Conservation (phyloP, 2,888 invertebrate genomes). For the Emmelina monodactyla region DNA sequence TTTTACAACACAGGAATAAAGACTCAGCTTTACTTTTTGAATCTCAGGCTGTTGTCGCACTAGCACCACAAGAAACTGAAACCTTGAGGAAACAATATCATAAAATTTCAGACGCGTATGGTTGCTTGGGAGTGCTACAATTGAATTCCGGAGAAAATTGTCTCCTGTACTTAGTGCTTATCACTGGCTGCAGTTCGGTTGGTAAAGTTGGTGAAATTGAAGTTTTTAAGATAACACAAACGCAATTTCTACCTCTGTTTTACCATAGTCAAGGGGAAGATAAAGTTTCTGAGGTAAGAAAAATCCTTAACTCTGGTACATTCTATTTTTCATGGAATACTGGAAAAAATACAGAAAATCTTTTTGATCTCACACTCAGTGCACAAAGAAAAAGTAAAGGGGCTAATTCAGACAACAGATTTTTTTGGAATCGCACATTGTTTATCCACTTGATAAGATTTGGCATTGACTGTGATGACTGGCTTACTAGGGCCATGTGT, state of each 20-base stretch:
- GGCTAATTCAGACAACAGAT: slow-evolving; percentile 87
- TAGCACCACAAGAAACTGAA: slow-evolving; percentile 89
- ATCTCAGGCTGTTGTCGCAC: slow-evolving; percentile 87
- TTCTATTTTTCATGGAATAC: slow-evolving; percentile 94
- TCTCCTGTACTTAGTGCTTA: slow-evolving; percentile 87
- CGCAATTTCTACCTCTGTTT: slow-evolving; percentile 87
- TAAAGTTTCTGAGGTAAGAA: slow-evolving; percentile 73
- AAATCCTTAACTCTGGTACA: slow-evolving; percentile 95
- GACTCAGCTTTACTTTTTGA: slow-evolving; percentile 90
- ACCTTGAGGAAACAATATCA: slow-evolving; percentile 87
- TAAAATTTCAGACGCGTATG: slow-evolving; percentile 94
- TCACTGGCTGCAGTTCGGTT: slow-evolving; percentile 95
- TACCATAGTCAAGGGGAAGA: slow-evolving; percentile 71
- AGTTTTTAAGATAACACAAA: slow-evolving; percentile 93
- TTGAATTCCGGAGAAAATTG: slow-evolving; percentile 85
- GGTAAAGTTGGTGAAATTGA: slow-evolving; percentile 96
- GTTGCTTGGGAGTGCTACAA: slow-evolving; percentile 93
- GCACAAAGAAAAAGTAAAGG: slow-evolving; percentile 88
- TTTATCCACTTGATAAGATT: slow-evolving; percentile 92
- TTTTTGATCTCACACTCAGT: slow-evolving; percentile 92
- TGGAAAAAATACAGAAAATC: slow-evolving; percentile 46
- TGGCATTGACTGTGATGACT: slow-evolving; percentile 88
- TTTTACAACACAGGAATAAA: slow-evolving; percentile 88
- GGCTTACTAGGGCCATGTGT: slow-evolving; percentile 96
- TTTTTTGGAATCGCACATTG: slow-evolving; percentile 98